Conservation (phyloP, 2,113 vertebrate genomes). For the Cephalopterus ornatus region DNA sequence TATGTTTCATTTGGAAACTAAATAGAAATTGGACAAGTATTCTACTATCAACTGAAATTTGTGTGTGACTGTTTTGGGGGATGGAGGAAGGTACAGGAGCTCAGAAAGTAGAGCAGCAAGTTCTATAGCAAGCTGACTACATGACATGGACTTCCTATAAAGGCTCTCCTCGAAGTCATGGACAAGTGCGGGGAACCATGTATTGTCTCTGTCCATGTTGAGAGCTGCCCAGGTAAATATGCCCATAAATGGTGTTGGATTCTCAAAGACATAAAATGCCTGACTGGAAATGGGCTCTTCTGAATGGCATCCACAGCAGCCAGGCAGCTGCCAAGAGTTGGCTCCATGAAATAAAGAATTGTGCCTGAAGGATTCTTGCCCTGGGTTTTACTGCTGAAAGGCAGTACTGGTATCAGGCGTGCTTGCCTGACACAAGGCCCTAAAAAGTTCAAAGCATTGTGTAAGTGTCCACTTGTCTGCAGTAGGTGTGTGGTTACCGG, state of each 20-base stretch:
- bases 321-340: background rate
- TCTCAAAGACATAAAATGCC: background rate
- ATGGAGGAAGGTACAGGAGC: background rate
- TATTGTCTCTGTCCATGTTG: background rate
- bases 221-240: background rate
- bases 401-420: rapidly evolving
- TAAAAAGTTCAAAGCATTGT: background rate
- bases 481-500: background rate
- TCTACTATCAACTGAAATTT: background rate
- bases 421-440: background rate
- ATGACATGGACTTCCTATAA: rapidly evolving
- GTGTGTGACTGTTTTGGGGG: background rate
- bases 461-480: background rate
- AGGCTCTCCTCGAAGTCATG: background rate
- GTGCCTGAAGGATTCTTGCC: background rate
- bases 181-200: background rate
- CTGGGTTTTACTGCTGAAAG: background rate
- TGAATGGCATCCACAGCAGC: background rate
- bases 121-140: background rate
- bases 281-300: background rate
- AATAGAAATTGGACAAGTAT: background rate
- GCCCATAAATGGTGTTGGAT: background rate
- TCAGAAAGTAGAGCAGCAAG: background rate
- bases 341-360: background rate
- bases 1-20: background rate